Evolutionary conservation across 2,888 invertebrate genomes (phyloP), one percentile per base, ranked within the genome.

Genomic region (Lasioglossum lativentre): DNA sequence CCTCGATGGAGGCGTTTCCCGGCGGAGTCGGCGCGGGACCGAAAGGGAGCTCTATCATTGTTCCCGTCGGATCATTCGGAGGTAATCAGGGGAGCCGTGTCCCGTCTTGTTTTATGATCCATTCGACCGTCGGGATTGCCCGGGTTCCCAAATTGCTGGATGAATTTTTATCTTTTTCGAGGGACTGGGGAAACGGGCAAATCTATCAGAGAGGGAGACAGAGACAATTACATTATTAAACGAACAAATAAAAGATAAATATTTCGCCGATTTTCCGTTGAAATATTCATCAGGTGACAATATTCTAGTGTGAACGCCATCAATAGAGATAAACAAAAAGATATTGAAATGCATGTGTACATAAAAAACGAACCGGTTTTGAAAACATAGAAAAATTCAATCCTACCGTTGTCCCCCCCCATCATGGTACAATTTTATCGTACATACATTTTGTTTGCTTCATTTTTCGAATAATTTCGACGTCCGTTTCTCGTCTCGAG

Each of bases 81-180:
- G 86, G 86, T 77, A 86, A 86, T 86, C 85, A 75, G 71, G 34
- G 16, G 14, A 73, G 59, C 45, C 66, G 45, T 85, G 85, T 78
- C 59, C 86, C 86, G 74, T 74, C 72, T 52, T 86, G 71, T 86
- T 82, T 86, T 86, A 82, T 52, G 78, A 86, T 73, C 85, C 82
- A 72, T 86, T 79, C 78, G 30, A 73, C 82, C 78, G 82, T 40
- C 45, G 70, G 78, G 86, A 82, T 82, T 78, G 82, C 70, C 38
- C 86, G 68, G 82, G 73, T 82, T 63, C 66, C 73, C 72, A 74
- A 86, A 86, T 78, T 79, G 82, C 75, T 30, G 16, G 71, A 68
- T 66, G 76, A 75, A 79, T 78, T 86, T 86, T 82, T 86, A 82
- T 66, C 66, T 79, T 27, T 30, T 63, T 1, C n/a, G 47, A 47